phyloP scores from a whole-genome alignment of 2,888 invertebrate genomes.

The Xanthia togata region DNA sequence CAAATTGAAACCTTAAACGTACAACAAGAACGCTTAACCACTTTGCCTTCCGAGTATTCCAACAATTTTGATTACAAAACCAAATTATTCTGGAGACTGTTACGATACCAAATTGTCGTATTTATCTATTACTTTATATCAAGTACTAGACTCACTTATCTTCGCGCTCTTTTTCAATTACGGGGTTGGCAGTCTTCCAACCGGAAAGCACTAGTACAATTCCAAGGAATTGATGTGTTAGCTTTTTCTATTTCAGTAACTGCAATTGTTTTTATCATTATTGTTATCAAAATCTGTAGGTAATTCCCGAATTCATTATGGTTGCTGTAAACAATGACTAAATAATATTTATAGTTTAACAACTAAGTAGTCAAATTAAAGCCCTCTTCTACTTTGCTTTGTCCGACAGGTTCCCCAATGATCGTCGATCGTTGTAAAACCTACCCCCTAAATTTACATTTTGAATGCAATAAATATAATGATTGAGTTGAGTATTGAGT shows the following conservation, averaged over 20 bases:
- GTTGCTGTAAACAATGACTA: background rate
- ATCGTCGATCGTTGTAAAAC: background rate
- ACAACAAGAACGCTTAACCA: background rate
- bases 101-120: constrained; percentile 49
- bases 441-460: background rate
- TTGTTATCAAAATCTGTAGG: background rate
- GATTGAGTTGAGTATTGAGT: background rate
- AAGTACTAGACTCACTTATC: constrained; percentile 57
- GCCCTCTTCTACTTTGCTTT: background rate
- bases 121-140: constrained; percentile 57
- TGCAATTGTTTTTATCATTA: constrained; percentile 36
- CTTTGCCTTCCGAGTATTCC: background rate
- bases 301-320: background rate
- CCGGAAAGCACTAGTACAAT: constrained; percentile 45
- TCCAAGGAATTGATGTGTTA: constrained; percentile 54
- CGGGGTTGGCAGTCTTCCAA: constrained; percentile 62
- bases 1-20: background rate
- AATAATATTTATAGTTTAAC: background rate
- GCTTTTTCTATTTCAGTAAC: constrained; percentile 41
- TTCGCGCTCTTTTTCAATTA: constrained; percentile 65
- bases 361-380: background rate
- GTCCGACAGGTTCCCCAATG: background rate
- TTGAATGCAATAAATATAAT: background rate
- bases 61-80: constrained; percentile 40
- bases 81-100: constrained; percentile 41